Evolutionary conservation across 2,113 vertebrate genomes (phyloP).

Genomic region (Phylloscopus trochilus): DNA sequence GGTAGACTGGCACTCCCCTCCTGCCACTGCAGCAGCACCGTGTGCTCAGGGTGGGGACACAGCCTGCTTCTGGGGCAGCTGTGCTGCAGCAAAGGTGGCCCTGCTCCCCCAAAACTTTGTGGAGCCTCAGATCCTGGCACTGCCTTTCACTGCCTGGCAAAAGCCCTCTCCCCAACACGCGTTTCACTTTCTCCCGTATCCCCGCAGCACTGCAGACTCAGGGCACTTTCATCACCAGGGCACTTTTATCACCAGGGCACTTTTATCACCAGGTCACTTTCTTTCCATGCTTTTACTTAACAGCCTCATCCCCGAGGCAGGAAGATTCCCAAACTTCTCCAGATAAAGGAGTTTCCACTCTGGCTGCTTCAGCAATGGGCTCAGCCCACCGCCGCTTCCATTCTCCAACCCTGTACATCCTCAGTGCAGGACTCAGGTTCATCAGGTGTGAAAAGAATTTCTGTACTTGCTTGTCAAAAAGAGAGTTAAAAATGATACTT

Average conservation of each 20-base stretch:
- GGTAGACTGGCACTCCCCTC: background rate
- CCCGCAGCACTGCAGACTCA: conserved; percentile 49
- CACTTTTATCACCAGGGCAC: conserved; percentile 56
- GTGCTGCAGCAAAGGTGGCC: background rate
- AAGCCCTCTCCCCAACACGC: background rate
- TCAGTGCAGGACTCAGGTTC: conserved; percentile 63
- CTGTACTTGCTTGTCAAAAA: conserved; percentile 17
- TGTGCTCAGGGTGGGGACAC: background rate
- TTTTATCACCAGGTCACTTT: conserved; percentile 50
- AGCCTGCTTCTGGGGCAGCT: background rate
- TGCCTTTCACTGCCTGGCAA: background rate
- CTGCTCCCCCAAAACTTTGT: background rate
- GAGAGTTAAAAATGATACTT: background rate
- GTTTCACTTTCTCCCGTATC: background rate
- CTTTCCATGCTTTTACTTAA: conserved; percentile 59
- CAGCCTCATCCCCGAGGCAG: conserved; percentile 57
- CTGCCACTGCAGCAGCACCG: background rate
- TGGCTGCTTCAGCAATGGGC: conserved; percentile 60
- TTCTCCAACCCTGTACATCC: conserved; percentile 60
- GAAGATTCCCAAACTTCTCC: conserved; percentile 63
- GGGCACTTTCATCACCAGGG: conserved; percentile 59
- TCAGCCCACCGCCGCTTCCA: conserved; percentile 7
- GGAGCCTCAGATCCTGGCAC: background rate
- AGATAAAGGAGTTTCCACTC: conserved; percentile 51
- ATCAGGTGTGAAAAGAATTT: conserved; percentile 67